phyloP scores from a whole-genome alignment of 2,888 invertebrate genomes.

The Nezara viridula region DNA sequence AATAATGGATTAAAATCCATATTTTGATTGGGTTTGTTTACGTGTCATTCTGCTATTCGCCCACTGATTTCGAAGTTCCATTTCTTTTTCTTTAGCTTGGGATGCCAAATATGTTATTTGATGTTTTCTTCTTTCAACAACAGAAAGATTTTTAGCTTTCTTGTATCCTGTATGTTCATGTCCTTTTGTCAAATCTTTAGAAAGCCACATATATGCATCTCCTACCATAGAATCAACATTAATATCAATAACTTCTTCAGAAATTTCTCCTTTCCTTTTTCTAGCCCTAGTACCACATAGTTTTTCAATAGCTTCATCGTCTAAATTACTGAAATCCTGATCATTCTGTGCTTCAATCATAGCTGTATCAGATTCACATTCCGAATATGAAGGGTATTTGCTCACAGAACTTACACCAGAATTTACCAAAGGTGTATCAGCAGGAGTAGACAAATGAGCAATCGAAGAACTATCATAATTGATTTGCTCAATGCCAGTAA shows the following conservation, averaged over 20 bases:
- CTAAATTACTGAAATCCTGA: not conserved
- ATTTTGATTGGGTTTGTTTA: constrained; percentile 93
- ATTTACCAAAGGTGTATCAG: not conserved
- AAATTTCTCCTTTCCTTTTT: constrained; percentile 68
- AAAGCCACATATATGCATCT: constrained; percentile 85
- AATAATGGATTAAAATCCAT: constrained; percentile 84
- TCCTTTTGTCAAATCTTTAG: constrained; percentile 84
- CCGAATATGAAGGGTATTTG: not conserved
- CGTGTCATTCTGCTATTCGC: constrained; percentile 87
- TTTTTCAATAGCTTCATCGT: constrained; percentile 56
- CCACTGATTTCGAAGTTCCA: constrained; percentile 95
- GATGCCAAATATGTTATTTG: constrained; percentile 83
- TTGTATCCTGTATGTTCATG: constrained; percentile 68
- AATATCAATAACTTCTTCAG: constrained; percentile 64
- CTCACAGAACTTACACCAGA: not conserved
- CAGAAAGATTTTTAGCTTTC: constrained; percentile 73
- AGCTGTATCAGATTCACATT: not conserved
- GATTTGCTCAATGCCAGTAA: not conserved
- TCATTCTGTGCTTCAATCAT: not conserved
- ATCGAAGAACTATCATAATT: not conserved
- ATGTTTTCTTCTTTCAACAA: constrained; percentile 86
- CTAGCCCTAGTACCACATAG: constrained; percentile 67
- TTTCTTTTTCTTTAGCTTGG: constrained; percentile 94
- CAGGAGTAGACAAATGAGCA: not conserved
- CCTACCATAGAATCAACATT: constrained; percentile 69